Evolutionary conservation across 2,888 invertebrate genomes (phyloP).

Genomic region (Megamerina dolium): DNA sequence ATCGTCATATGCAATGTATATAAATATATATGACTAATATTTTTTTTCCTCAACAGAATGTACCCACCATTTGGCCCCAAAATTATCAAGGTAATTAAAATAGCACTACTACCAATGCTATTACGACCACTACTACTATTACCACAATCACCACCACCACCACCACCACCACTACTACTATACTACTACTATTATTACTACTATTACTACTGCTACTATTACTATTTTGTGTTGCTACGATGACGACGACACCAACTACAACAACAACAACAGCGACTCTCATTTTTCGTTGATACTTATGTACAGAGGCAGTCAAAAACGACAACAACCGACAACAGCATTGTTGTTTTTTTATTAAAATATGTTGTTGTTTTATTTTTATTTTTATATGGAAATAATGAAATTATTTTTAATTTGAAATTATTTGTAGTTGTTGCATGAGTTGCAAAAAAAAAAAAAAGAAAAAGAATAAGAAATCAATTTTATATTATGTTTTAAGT

Average conservation of each 20-base stretch:
- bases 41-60: too few relatives aligned
- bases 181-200: not conserved
- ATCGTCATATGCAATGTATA: too few relatives aligned
- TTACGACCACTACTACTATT: not conserved
- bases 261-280: constrained; percentile 3
- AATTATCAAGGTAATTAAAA: constrained; percentile 50
- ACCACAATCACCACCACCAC: not conserved
- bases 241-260: not conserved
- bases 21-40: too few relatives aligned
- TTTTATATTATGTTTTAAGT: too few relatives aligned
- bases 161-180: not conserved
- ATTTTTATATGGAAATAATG: too few relatives aligned
- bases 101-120: constrained; percentile 1
- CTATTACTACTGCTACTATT: not conserved
- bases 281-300: too few relatives aligned
- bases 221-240: not conserved
- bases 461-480: constrained; percentile 1
- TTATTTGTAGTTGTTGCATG: not conserved
- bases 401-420: constrained; percentile 3
- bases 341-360: too few relatives aligned
- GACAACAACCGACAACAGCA: too few relatives aligned
- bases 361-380: too few relatives aligned
- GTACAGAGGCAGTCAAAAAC: too few relatives aligned
- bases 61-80: constrained; percentile 52
- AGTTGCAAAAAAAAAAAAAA: constrained; percentile 2